Evolutionary conservation across 1,140 invertebrate species (phyloP), one percentile per base, ranked within the genome.

Genomic region (Cotesia chilonis): DNA sequence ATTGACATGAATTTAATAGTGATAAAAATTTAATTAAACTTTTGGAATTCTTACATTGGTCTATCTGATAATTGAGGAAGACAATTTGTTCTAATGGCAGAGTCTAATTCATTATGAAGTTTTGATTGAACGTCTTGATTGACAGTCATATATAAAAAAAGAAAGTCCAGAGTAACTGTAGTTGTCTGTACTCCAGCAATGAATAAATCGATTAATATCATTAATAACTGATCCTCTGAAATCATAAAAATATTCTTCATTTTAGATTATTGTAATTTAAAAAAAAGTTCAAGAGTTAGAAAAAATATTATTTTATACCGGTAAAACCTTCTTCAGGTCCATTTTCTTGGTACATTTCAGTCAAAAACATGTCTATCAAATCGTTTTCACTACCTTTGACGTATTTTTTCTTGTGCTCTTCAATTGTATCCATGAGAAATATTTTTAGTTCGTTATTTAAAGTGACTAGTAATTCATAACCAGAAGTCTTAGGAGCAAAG

Each of bases 301-400:
- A 37, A 17, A n/a, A n/a, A 35, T 59, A 57, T 72, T 14, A 73
- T 28, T 28, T 28, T 28, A 81, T 85, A 92, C 91, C 89, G 68
- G 89, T 90, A 74, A 92, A 94, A 9, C 87, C 88, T 7, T 82
- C 77, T 28, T 84, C 81, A 2, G 84, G 80, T 1, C 78, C 79
- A 71, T 85, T 83, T 10, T 83, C 78, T 36, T 84, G 71, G 51
- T 90, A 81, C 88, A 94, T 92, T 87, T 94, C 90, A 52, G 89
- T 85, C 3, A 96, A 85, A 80, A 92, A 95, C 41, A 91, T 89
- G 78, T 94, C 94, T 59, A 96, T 94, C 36, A 95, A 90, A 79
- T 96, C 94, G 14, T 88, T 82, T 37, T 88, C 88, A 36, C 68
- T 60, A 2, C 84, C 82, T 36, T 88, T 65, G 14, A 86, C 79